phyloP scores from a whole-genome alignment of 2,113 vertebrate genomes.

The Vulpes lagopus region DNA sequence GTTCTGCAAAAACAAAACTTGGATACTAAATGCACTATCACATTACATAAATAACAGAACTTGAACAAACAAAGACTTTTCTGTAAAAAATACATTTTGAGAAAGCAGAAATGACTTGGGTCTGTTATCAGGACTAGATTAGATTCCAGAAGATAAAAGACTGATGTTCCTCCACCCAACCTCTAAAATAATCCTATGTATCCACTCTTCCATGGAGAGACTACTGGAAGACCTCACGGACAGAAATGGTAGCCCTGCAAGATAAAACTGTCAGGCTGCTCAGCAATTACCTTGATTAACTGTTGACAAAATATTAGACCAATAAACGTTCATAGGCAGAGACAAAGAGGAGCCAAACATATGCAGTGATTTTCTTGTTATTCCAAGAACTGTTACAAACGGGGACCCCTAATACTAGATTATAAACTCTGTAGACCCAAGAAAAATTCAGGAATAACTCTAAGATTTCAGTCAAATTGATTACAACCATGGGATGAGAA shows the following conservation, averaged over 20 bases:
- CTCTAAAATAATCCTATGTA: neutral
- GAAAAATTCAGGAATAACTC: slow-evolving; percentile 13
- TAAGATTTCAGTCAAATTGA: slow-evolving; percentile 40
- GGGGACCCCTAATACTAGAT: neutral
- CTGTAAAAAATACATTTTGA: slow-evolving; percentile 33
- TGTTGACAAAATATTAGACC: slow-evolving; percentile 54
- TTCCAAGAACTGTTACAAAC: slow-evolving; percentile 21
- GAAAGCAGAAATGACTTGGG: neutral
- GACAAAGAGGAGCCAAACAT: neutral
- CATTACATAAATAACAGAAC: neutral
- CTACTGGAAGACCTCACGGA: slow-evolving; percentile 31
- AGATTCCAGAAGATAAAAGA: neutral
- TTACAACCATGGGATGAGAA: neutral
- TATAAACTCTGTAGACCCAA: neutral
- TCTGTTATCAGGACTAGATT: neutral
- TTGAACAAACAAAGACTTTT: slow-evolving; percentile 16
- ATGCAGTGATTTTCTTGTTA: slow-evolving; percentile 29
- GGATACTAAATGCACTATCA: neutral
- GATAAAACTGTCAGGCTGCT: neutral
- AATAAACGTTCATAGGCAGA: slow-evolving; percentile 10
- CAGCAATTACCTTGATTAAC: slow-evolving; percentile 59
- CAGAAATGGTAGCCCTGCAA: neutral
- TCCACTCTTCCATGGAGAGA: neutral
- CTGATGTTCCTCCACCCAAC: neutral
- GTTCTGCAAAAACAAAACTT: neutral